Base-by-base conservation (phyloP, 2,797 vertebrate genomes). In the Fistularia tabacaria region DNA sequence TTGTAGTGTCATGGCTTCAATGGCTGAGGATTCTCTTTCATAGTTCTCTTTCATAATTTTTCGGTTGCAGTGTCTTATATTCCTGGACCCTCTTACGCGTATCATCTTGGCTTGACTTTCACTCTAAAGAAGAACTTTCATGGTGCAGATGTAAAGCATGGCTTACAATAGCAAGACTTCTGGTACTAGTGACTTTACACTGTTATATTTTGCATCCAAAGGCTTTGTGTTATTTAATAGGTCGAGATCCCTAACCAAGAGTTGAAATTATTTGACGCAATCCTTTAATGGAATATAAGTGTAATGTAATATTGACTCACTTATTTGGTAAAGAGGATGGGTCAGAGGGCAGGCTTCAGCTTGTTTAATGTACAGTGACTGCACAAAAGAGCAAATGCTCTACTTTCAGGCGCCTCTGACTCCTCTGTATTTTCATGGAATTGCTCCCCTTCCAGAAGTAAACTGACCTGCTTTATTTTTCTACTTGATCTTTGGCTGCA, bases 1-100 rank as follows among this genome's bases (percentile, higher is more conserved):
- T 74, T 72, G 54, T 66, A 51, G 62, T 71, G 73, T 48, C 61
- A 52, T 64, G 74, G 71, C 79, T 81, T 69, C 54, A 52, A 45
- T 66, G 51, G 63, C 56, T 36, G 47, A 63, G 69, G 62, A 64
- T 62, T 54, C 68, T 78, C 62, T 64, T 69, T 62, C 8, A 40
- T 8, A 10, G 52, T 64, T 67, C 72, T 63, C 78, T 57, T 74
- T 80, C 54, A 46, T 25, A 25, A 25, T 25, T 51, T 64, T 70
- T 71, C 55, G 46, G 25, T 46, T 64, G 38, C 58, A 49, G 67
- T 49, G 42, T 67, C 55, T 66, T 51, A 62, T 56, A 13, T 46
- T 69, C 60, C 60, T 59, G 57, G 7, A 9, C 54, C 57, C 66
- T 51, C 51, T 62, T 68, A 61, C 58, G 63, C 36, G 14, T 49